Percentiles rank a stretch among this genome's conserved stretches.
phyloP scores from a whole-genome alignment of 1,140 invertebrate species.

The Akabosia matsudoensis region DNA sequence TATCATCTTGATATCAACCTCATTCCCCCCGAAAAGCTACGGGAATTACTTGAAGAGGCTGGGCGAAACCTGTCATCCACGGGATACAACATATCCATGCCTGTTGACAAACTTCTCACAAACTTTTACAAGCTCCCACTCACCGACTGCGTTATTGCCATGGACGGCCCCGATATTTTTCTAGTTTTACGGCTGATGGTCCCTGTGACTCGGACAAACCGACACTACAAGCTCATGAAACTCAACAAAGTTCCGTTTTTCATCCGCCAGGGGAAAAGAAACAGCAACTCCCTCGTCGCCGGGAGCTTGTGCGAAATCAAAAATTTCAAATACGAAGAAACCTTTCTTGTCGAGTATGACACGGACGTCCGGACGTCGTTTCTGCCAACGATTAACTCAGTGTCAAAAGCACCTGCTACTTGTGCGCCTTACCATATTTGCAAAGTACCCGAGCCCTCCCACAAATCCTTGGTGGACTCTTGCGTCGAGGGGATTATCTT shows the following conservation, averaged over 20 bases:
- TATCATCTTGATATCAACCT: not conserved
- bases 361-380: not conserved
- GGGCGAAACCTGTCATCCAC: not conserved
- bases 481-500: not conserved
- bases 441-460: not conserved
- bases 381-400: not conserved
- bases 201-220: not conserved
- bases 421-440: not conserved
- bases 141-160: not conserved
- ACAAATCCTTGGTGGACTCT: not conserved
- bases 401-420: not conserved
- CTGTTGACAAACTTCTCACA: not conserved
- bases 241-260: conserved; percentile 14
- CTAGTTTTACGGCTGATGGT: not conserved
- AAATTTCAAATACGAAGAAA: conserved; percentile 3
- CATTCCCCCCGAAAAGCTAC: not conserved
- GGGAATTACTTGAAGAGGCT: not conserved
- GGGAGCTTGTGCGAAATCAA: not conserved
- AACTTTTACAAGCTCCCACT: conserved; percentile 2
- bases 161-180: not conserved
- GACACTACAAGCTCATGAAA: not conserved
- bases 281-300: not conserved
- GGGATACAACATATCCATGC: conserved; percentile 10
- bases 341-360: not conserved
- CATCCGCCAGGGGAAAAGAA: not conserved